Base-by-base conservation (phyloP, 2,888 invertebrate species). In the Agrochola lychnidis region DNA sequence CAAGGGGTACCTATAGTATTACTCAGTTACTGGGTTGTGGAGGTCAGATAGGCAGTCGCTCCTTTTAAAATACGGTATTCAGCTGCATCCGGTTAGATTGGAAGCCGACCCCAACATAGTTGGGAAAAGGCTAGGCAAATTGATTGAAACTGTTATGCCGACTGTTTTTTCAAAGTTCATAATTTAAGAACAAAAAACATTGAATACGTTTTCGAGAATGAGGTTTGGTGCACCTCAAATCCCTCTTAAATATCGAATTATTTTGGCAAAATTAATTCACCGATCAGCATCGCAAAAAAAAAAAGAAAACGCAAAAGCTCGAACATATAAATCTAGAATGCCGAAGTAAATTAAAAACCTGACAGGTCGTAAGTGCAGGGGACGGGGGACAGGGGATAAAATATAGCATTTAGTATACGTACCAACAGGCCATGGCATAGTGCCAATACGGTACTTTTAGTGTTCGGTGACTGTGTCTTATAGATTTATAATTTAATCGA, bases 301-400 rank as follows among this genome's bases (percentile, higher is more conserved):
- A 1, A 64, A 2, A 45, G 4, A 45, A 45, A 5, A 45, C 12
- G 14, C 45, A 74, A 76, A 67, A 77, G 63, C 81, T 82, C 85
- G 79, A 84, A 81, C 76, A 78, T 77, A 90, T 90, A 90, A 90
- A 90, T 90, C 89, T 88, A 81, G 76, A 67, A 82, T 84, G 83
- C 61, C 81, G 76, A 87, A 89, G 79, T 88, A 86, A 90, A 89
- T 90, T 90, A 90, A 90, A 90, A 89, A 68, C 75, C 83, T 81
- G 87, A 87, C 89, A 86, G 81, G 73, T 85, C 61, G 85, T 85
- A 86, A 83, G 87, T 83, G 81, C 80, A 76, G 78, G 62, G 70
- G 42, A 30, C 48, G 77, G 75, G 76, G 78, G 63, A 14, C 40
- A 25, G 66, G 70, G 64, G 72, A 85, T 88, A 88, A 90, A 87